Percentiles rank a stretch among this genome's conserved stretches.
These are phyloP conservation scores for Aporrectodea caliginosa DNA, from an alignment of 1,140 invertebrate species.

Conservation along the genomic window DNA sequence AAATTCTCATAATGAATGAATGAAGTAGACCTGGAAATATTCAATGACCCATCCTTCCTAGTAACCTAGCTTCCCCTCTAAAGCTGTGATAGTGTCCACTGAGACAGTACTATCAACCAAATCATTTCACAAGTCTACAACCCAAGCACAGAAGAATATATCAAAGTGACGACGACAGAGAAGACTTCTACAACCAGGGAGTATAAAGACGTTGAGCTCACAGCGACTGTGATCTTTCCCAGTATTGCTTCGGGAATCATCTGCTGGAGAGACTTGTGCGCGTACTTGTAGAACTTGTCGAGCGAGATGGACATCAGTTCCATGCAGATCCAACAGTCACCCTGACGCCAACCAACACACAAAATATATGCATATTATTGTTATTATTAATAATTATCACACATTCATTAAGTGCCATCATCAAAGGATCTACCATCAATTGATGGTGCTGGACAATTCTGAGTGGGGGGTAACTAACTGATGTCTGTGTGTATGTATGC, in stretches of 20 bases:
- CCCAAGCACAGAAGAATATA: background rate
- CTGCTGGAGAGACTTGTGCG: conserved; percentile 66
- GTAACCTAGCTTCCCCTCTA: no score
- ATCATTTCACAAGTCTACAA: no score
- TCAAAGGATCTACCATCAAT: no score
- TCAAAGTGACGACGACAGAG: background rate
- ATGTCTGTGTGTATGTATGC: no score
- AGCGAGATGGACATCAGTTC: conserved; percentile 98
- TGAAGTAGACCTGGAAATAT: background rate
- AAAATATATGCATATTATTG: no score
- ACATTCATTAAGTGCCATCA: no score
- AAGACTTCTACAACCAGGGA: background rate
- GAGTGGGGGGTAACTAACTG: no score
- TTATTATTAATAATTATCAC: no score
- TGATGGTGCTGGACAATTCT: no score
- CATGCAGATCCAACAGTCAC: conserved; percentile 99
- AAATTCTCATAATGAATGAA: no score
- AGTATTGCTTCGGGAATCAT: conserved; percentile 55
- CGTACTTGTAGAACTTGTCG: conserved; percentile 98
- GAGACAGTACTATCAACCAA: no score
- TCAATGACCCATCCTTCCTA: background rate
- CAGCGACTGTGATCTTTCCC: conserved; percentile 82
- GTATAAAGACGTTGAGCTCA: conserved; percentile 50
- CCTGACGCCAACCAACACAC: conserved; percentile 53
- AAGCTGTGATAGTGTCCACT: no score